A percentile compares a stretch with the other conserved stretches of the same genome.
phyloP scores from a whole-genome alignment of 2,888 invertebrate species.

The Chelonus formosanus region DNA sequence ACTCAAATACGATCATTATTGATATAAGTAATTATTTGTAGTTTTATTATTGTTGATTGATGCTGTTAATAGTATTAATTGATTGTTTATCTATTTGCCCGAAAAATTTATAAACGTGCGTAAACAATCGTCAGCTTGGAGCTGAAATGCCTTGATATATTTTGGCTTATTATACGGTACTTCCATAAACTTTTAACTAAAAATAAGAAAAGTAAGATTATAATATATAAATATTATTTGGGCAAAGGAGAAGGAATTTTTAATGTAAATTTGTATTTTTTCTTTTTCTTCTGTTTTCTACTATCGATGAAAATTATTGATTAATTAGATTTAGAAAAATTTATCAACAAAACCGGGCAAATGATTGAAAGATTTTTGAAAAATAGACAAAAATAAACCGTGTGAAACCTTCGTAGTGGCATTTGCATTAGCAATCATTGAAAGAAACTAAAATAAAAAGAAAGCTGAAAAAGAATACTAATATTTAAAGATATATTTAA shows the following conservation, averaged over 20 bases:
- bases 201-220: no score
- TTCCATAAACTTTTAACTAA: constrained; percentile 10
- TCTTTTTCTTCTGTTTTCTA: no score
- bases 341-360: no score
- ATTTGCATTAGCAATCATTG: constrained; percentile 26
- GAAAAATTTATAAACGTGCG: constrained; percentile 33
- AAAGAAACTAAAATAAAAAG: no score
- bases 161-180: constrained; percentile 59
- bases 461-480: no score
- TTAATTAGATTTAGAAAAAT: no score
- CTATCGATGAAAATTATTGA: no score
- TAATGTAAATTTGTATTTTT: no score
- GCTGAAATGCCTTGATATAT: constrained; percentile 62
- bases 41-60: no score
- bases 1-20: neutral
- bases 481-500: neutral
- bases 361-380: constrained; percentile 21
- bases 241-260: no score
- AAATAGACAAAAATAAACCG: constrained; percentile 36
- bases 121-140: constrained; percentile 29
- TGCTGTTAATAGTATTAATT: constrained; percentile 8
- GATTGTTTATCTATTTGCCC: constrained; percentile 19
- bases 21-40: constrained; percentile 14
- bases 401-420: constrained; percentile 46
- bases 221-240: no score